A percentile compares a stretch with the other conserved stretches of the same genome.
Evolutionary conservation across 2,888 invertebrate species (phyloP).

Genomic region (Lottia gigantea): DNA sequence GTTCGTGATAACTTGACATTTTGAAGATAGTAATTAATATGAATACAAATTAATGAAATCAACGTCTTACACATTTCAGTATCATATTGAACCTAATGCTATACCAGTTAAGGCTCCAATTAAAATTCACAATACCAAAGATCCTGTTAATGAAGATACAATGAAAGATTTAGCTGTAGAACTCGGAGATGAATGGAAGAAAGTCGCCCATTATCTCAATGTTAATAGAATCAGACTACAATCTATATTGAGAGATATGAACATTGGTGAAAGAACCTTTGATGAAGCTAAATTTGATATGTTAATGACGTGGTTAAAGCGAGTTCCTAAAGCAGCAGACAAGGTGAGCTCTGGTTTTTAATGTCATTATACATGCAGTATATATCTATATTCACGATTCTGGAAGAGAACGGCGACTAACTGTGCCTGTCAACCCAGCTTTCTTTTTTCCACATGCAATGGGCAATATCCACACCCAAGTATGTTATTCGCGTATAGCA

Average conservation of each 20-base stretch:
- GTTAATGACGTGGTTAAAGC: slow-evolving; percentile 63
- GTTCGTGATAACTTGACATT: no score
- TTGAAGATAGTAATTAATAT: no score
- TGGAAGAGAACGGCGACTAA: no score
- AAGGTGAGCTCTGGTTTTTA: slow-evolving; percentile 45
- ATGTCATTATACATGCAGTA: no score
- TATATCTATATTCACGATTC: no score
- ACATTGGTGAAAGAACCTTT: slow-evolving; percentile 39
- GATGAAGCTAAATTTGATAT: slow-evolving; percentile 56
- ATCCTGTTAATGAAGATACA: slow-evolving; percentile 49
- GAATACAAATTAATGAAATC: no score
- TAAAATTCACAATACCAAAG: slow-evolving; percentile 41
- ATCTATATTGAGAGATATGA: slow-evolving; percentile 37
- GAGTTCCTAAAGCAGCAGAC: slow-evolving; percentile 53
- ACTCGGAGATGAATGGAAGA: slow-evolving; percentile 62
- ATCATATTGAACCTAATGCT: slow-evolving; percentile 45
- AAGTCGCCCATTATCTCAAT: slow-evolving; percentile 52
- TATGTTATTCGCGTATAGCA: no score
- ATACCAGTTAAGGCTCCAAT: slow-evolving; percentile 49
- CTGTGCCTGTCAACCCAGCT: no score
- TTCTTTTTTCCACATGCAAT: no score
- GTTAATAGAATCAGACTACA: slow-evolving; percentile 55
- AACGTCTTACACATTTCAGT: slow-evolving; percentile 33
- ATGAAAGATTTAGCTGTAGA: slow-evolving; percentile 50
- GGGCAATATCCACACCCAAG: no score